Base-by-base conservation (phyloP, 2,888 invertebrate species). In the Parascotia fuliginaria region DNA sequence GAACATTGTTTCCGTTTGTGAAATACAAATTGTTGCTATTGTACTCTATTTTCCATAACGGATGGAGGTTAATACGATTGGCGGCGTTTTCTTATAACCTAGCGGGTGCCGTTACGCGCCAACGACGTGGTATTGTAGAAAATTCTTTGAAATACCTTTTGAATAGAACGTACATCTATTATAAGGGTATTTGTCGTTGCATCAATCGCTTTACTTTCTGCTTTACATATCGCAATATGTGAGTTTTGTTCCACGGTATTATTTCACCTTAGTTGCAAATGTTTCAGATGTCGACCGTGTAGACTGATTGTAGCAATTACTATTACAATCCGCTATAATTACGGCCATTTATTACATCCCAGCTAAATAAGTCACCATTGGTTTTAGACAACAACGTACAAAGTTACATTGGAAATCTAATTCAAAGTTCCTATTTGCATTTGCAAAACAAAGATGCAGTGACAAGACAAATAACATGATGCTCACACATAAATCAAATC, bases 21-120 rank as follows among this genome's bases (percentile, higher is more conserved):
- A 65, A 68, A 59, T 73, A 73, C 73, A 75, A 77, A 73, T 75
- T 72, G 75, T 75, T 71, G 47, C 72, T 69, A 76, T 79, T 78
- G 72, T 69, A 60, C 65, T 62, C 52, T 57, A 64, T 69, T 73
- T 72, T 70, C 66, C 69, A 64, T 67, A 75, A 66, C 52, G 57
- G 61, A 65, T 53, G 55, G 42, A 49, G 49, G 51, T 55, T 37
- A 58, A 56, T 68, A 54, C 61, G 51, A 65, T 71, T 53, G 63
- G 56, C 55, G 63, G 56, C 55, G 59, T 69, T 67, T 69, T 70
- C 65, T 70, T 70, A 63, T 60, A 70, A 60, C 47, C 31, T 54
- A 62, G 53, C 44, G 43, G 42, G 47, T 46, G 42, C 42, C 47
- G 51, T 60, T 62, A 37, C 54, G 37, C 50, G 41, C 39, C 31